Evolutionary conservation across 2,113 vertebrate species (phyloP), one percentile per base, ranked within the genome.

Genomic region (Sinocyclocheilus maitianheensis): DNA sequence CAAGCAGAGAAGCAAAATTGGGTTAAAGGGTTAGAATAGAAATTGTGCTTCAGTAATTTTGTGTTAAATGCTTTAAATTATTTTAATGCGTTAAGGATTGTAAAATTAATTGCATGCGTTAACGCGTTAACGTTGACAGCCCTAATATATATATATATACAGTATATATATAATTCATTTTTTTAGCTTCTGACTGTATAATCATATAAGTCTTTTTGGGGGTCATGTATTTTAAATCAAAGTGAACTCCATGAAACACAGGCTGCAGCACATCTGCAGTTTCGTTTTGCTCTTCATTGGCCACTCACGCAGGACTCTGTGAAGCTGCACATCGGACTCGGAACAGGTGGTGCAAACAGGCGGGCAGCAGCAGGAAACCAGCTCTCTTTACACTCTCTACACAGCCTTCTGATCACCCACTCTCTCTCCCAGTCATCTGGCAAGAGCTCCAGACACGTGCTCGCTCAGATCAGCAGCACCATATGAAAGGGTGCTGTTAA

Each of bases 261-360:
- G 20, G 14, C 58, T 34, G 7, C 46, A 77, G 26, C 60, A 85
- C 85, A 89, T 83, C 83, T 87, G 83, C 69, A 55, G 12, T 48
- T 51, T 77, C 10, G 0, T 5, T 86, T 51, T 8, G 58, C 22
- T 84, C 46, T 34, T 0, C n/a, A 72, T 34, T 71, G 20, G 13
- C 16, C 40, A 43, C 48, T 72, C 4, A 10, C 10, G 10, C 37
- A 72, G 10, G 69, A 79, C 74, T 84, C 60, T 81, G 67, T 79
- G 75, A 46, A 77, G 67, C 51, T 62, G 60, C 16, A 37, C 53
- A 40, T 53, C 40, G 37, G 75, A 20, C 43, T 85, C 69, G n/a
- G 79, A 88, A 76, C 85, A 90, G 85, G 85, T 88, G 89, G 87
- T 6, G 13, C 8, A 40, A 58, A 74, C 89, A 88, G 89, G 83